These are phyloP conservation scores for Anodontia alba DNA, from an alignment of 2,888 invertebrate genomes.

Conservation along the genomic window DNA sequence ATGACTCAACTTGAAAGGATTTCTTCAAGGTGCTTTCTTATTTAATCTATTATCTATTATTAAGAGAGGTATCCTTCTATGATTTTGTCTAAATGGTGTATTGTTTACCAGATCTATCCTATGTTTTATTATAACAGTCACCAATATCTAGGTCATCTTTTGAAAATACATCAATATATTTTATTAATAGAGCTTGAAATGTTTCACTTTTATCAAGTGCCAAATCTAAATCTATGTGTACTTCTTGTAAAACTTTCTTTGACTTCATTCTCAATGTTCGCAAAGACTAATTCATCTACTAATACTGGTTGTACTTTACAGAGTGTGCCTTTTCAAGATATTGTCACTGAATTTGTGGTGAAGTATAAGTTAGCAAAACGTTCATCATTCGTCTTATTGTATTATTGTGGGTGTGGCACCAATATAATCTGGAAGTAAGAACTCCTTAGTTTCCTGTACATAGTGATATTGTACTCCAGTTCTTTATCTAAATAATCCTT, in stretches of 20 bases:
- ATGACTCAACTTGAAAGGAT: neutral
- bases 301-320: constrained; percentile 8
- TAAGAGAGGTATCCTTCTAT: constrained; percentile 4
- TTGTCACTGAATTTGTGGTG: neutral
- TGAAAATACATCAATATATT: constrained; percentile 12
- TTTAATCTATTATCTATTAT: constrained; percentile 20
- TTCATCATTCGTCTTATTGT: neutral
- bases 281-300: neutral
- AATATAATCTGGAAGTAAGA: constrained; percentile 9
- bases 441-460: constrained; percentile 14
- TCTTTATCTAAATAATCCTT: constrained; percentile 24
- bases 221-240: neutral
- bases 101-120: constrained; percentile 4
- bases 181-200: neutral
- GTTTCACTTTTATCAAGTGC: neutral
- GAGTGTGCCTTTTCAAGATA: no score
- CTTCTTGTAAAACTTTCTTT: neutral
- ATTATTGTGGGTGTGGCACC: constrained; percentile 25
- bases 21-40: constrained; percentile 14
- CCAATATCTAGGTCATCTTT: constrained; percentile 17
- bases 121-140: constrained; percentile 19
- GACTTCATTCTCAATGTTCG: neutral
- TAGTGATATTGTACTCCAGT: constrained; percentile 14
- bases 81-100: constrained; percentile 23
- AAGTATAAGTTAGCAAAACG: neutral